Conservation (phyloP, 1,140 invertebrate genomes). For the Geopemphigus sp. region DNA sequence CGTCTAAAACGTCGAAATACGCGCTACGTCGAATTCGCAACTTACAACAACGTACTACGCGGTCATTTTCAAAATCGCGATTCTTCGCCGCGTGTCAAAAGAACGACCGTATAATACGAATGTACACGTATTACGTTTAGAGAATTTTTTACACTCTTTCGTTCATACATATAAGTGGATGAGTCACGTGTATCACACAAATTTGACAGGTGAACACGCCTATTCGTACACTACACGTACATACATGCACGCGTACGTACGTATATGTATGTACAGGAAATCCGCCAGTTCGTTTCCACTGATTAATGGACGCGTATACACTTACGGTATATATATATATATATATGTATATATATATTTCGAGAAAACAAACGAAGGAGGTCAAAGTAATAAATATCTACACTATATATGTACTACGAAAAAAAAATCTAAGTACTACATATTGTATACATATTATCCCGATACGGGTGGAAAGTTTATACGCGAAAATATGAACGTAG, state of each 20-base stretch:
- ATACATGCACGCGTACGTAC: no score
- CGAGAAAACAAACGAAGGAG: conserved; percentile 46
- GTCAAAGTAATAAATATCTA: conserved; percentile 45
- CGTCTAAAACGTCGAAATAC: no score
- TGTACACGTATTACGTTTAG: background rate
- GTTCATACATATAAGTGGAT: conserved; percentile 19
- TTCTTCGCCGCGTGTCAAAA: no score
- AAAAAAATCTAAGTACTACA: conserved; percentile 7
- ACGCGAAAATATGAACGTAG: background rate
- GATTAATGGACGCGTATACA: conserved; percentile 37
- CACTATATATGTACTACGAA: background rate
- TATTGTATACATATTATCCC: background rate
- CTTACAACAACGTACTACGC: no score
- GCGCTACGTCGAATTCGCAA: no score
- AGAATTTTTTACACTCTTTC: conserved; percentile 7
- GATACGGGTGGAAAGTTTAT: conserved; percentile 20
- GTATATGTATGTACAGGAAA: conserved; percentile 12
- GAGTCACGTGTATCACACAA: conserved; percentile 31
- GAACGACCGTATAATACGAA: background rate
- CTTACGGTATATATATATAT: no score
- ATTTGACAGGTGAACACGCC: conserved; percentile 39
- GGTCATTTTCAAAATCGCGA: no score
- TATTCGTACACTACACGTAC: background rate
- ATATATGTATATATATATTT: background rate
- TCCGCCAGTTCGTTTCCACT: conserved; percentile 38